Conservation (phyloP, 2,888 invertebrate species). For the Amphipoea oculea region DNA sequence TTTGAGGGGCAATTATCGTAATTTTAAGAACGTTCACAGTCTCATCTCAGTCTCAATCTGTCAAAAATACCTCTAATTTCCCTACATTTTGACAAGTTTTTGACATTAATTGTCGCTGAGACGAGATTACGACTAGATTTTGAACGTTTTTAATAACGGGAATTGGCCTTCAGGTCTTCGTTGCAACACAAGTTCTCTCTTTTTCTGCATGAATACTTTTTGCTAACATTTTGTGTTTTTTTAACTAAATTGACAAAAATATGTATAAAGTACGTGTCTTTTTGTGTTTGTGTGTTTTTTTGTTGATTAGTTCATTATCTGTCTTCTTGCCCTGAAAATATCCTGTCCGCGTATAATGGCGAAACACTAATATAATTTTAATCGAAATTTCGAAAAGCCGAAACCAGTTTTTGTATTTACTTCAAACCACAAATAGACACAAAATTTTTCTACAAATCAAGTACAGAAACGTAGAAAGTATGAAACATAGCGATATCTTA, state of each 20-base stretch:
- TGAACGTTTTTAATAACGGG: background rate
- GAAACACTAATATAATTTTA: background rate
- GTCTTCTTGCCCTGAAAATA: background rate
- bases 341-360: background rate
- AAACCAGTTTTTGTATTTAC: background rate
- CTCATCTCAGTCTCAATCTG: background rate
- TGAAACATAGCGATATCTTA: slow-evolving; percentile 30
- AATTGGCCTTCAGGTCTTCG: background rate
- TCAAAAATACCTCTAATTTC: background rate
- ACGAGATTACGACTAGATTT: background rate
- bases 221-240: background rate
- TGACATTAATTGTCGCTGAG: background rate
- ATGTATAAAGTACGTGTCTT: background rate
- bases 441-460: background rate
- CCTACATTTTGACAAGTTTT: background rate
- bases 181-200: background rate
- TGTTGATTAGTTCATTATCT: background rate
- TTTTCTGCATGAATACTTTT: background rate
- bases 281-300: no score
- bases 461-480: slow-evolving; percentile 40
- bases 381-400: background rate
- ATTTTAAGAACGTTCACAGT: background rate
- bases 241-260: background rate
- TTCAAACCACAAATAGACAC: no score
- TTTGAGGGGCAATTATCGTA: background rate